Evolutionary conservation across 2,888 invertebrate species (phyloP), one percentile per base, ranked within the genome.

Genomic region (Acanthoscelides obtectus): DNA sequence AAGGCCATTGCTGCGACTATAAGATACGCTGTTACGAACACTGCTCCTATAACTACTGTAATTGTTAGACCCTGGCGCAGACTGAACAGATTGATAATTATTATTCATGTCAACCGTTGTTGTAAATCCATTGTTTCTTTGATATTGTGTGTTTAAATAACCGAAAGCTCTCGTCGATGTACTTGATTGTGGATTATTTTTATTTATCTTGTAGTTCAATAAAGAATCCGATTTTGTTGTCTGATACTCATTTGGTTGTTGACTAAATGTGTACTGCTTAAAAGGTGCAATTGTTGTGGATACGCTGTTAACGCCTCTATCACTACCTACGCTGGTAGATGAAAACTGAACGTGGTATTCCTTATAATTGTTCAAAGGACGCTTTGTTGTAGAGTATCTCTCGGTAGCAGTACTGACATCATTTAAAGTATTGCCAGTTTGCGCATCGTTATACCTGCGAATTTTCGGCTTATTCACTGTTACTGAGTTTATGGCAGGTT

Each of bases 371-470:
- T 45, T 45, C 5, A 45, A 45, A 12, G 3, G 45, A 12, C 12
- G 45, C 12, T 4, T 45, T 45, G 45, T 45, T 6, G 45, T 45
- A 45, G 17, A 4, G 17, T 45, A 45, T 45, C 17, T 45, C 45
- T 45, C 66, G 2, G 22, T n/a, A 22, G 67, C 66, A 20, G 70
- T 66, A 64, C 74, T 73, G 20, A 73, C 73, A 0, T 65, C 66
- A 65, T 75, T 75, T 64, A 74, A 22, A 69, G 67, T 74, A 70
- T 78, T 78, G 12, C 78, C 78, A 19, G 76, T 73, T 4, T 77
- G 71, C 64, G 70, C 69, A 22, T 76, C 77, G 71, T 77, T 76
- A 70, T 74, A 77, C 71, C 77, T 77, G 64, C 75, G 72, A 64
- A 66, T 68, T 72, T 75, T 75, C 17, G 45, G 17, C 17, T 45